Base-by-base conservation (phyloP, 2,888 invertebrate species). In the Bugula neritina region DNA sequence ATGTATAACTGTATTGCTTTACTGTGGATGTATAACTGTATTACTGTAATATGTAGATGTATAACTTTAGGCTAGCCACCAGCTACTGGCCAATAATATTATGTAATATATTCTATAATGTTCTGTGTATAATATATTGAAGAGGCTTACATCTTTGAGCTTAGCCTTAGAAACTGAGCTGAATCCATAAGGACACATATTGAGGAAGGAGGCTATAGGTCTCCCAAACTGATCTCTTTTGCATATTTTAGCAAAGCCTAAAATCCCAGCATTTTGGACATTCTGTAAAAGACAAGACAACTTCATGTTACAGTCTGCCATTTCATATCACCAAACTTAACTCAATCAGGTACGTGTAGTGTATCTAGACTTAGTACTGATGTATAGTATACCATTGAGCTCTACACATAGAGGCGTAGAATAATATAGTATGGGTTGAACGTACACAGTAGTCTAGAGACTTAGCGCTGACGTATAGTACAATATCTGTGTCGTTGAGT, bases 161-260 rank as follows among this genome's bases (percentile, higher is more conserved):
- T 63, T 63, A 27, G 27, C 25, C 27, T 34, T 27, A 17, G 29
- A 25, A 31, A 31, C 63, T 2, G 34, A 13, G 13, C 10, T 31
- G 13, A 63, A 21, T 25, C 27, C 63, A 13, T 13, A 2, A 13
- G 63, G 27, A 63, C 63, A 63, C 13, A 63, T 31, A n/a, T 63
- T 63, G 29, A 63, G 21, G 31, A 29, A 63, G 31, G 63, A 27
- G 21, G 63, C 63, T 63, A 63, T 63, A 13, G 63, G 63, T 63
- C 63, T 27, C 2, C 63, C 63, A 63, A 63, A 63, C 31, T 63
- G 63, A 31, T 63, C 63, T 31, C 63, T 63, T n/a, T 63, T 63
- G 31, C 63, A 63, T 31, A 63, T 63, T 31, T 63, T 63, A 29
- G 63, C 27, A n/a, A 63, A 63, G 10, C 25, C 63, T 5, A 63